Base-by-base conservation (phyloP, 37 sponge, comb jelly and placozoan species). In the Hormiphora californensis region DNA sequence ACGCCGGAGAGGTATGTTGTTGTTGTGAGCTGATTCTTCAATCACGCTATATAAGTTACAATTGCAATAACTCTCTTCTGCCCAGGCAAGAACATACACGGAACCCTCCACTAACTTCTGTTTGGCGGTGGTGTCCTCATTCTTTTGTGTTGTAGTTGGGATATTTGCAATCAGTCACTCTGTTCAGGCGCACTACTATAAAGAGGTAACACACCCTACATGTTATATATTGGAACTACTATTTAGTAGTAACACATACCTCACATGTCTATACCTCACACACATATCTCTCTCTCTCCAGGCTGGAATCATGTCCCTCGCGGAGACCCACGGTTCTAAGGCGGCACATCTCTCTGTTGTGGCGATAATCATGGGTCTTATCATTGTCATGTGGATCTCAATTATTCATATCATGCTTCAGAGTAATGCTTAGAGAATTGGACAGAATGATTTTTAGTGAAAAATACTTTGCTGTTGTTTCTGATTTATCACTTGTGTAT, bases 71-170 rank as follows among this genome's bases (percentile, higher is more conserved):
- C n/a, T n/a, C n/a, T n/a, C n/a, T n/a, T n/a, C n/a, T n/a, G n/a
- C 61, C n/a, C 30, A 57, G 61, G 61, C 61, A 28, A 57, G 27
- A 12, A 57, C 61, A 21, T 57, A 57, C n/a, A 57, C 61, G 27
- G 61, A 57, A 15, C 61, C 61, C n/a, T 57, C 61, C n/a, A 57
- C 61, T 12, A 57, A 57, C 61, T 28, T 57, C 23, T 57, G 61
- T 57, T 30, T 57, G 5, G 61, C 61, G 7, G 27, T 57, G n/a
- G n/a, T 23, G 5, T 57, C 61, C 23, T 28, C 61, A 28, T 57
- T 57, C 61, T 57, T 57, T 30, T 57, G 61, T 57, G n/a, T 57
- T 57, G 61, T 57, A 12, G 61, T 57, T 23, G 61, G 61, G n/a
- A 57, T 57, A 30, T 57, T 57, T 57, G 61, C 61, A 5, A 57